phyloP scores from a whole-genome alignment of 2,888 invertebrate species.

The Sminthurides aquaticus region DNA sequence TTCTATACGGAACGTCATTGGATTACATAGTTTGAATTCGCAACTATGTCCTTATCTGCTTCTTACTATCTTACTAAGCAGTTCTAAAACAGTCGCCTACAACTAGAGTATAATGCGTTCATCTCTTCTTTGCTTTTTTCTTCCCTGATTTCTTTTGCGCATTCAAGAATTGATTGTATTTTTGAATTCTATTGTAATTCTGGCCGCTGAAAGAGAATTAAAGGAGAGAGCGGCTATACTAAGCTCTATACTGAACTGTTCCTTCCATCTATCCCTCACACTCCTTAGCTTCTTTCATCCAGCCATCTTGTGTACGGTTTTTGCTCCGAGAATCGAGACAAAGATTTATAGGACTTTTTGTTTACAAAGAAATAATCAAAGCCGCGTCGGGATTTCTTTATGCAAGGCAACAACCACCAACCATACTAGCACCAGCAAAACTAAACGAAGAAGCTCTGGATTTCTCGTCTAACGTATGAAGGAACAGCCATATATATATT shows the following conservation, averaged over 20 bases:
- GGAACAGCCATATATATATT: too few relatives aligned
- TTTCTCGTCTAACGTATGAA: too few relatives aligned
- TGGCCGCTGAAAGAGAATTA: background rate
- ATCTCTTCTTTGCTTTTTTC: background rate
- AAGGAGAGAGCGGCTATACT: background rate
- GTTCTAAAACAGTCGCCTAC: too few relatives aligned
- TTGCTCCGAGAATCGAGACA: background rate
- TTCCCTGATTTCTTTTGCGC: background rate
- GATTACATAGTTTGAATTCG: too few relatives aligned
- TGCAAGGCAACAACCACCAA: too few relatives aligned
- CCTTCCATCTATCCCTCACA: background rate
- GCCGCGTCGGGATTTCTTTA: too few relatives aligned
- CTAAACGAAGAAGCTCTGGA: too few relatives aligned
- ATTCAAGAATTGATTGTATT: background rate
- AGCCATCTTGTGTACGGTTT: background rate
- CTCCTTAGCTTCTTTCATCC: background rate
- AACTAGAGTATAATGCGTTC: too few relatives aligned
- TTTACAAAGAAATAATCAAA: background rate
- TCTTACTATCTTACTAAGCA: background rate
- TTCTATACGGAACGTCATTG: too few relatives aligned
- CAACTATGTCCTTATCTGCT: too few relatives aligned
- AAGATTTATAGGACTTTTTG: background rate
- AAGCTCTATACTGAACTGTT: too few relatives aligned
- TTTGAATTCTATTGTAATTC: background rate
- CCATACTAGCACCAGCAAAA: too few relatives aligned